phyloP scores from a whole-genome alignment of 2,888 invertebrate genomes.

The Lutraria lutraria region DNA sequence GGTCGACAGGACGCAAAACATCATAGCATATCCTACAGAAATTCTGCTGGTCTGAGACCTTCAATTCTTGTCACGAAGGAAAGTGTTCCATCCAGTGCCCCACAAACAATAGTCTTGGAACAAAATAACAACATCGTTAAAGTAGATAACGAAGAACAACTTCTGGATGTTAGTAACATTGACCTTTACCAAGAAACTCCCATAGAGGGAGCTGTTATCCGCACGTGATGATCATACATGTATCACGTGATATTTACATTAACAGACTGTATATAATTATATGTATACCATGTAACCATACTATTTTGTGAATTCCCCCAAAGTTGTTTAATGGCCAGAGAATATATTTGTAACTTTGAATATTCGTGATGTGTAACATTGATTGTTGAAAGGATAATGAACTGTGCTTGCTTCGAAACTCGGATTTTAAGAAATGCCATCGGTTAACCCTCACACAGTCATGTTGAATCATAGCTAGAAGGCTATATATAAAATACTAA shows the following conservation, averaged over 20 bases:
- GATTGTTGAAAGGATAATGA: background rate
- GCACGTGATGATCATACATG: conserved; percentile 48
- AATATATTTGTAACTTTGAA: background rate
- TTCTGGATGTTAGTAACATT: conserved; percentile 67
- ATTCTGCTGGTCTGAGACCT: conserved; percentile 34
- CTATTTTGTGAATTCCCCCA: background rate
- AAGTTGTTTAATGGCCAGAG: conserved; percentile 12
- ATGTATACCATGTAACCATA: background rate
- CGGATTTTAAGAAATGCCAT: background rate
- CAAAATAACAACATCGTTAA: conserved; percentile 66
- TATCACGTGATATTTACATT: background rate
- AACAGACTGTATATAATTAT: background rate
- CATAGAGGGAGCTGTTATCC: conserved; percentile 57
- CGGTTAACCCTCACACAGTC: background rate
- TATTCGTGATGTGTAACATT: background rate
- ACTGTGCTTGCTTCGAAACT: background rate
- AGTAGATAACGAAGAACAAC: conserved; percentile 43
- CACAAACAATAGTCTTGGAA: conserved; percentile 43
- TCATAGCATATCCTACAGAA: conserved; percentile 53
- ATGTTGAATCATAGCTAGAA: background rate
- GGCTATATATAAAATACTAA: background rate
- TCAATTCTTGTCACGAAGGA: conserved; percentile 55
- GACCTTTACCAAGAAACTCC: conserved; percentile 63
- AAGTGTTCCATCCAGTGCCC: background rate
- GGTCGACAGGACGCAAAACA: conserved; percentile 61